Percentiles rank a stretch among this genome's conserved stretches.
phyloP scores from a whole-genome alignment of 2,113 vertebrate genomes.

The Python bivittatus region DNA sequence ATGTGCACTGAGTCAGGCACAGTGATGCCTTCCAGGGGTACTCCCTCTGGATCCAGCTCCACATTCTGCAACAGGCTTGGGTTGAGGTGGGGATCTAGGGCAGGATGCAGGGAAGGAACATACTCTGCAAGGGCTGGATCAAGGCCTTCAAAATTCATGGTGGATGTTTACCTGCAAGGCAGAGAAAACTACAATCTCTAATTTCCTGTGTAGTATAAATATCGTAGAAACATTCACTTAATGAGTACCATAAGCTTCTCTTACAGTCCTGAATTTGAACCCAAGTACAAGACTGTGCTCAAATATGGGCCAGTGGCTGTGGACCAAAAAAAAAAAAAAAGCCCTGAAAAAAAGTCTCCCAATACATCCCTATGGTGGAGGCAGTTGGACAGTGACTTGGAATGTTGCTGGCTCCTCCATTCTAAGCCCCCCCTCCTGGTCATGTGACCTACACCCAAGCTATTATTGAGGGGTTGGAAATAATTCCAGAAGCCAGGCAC shows the following conservation, averaged over 20 bases:
- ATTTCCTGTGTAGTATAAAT: background rate
- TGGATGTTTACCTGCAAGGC: constrained; percentile 1
- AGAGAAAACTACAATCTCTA: background rate
- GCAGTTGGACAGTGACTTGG: background rate
- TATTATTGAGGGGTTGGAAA: background rate
- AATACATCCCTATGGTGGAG: background rate
- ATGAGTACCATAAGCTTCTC: background rate
- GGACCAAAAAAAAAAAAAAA: background rate
- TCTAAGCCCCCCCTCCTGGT: background rate
- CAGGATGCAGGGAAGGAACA: constrained; percentile 72
- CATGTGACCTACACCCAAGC: background rate
- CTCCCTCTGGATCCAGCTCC: constrained; percentile 86
- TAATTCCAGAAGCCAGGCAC: background rate
- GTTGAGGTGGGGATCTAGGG: constrained; percentile 86
- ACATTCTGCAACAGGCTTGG: constrained; percentile 86
- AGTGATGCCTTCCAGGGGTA: constrained; percentile 76
- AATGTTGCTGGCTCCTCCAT: background rate
- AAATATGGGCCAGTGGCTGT: background rate
- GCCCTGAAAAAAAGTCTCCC: background rate
- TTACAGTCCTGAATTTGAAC: background rate
- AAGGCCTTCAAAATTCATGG: constrained; percentile 94
- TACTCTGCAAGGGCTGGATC: constrained; percentile 89
- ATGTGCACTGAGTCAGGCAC: constrained; percentile 86
- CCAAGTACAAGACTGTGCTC: background rate
- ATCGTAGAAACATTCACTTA: background rate